Percentiles rank a stretch among this genome's conserved stretches.
Evolutionary conservation across 1,140 invertebrate genomes (phyloP).

Genomic region (Steinernema feltiae): DNA sequence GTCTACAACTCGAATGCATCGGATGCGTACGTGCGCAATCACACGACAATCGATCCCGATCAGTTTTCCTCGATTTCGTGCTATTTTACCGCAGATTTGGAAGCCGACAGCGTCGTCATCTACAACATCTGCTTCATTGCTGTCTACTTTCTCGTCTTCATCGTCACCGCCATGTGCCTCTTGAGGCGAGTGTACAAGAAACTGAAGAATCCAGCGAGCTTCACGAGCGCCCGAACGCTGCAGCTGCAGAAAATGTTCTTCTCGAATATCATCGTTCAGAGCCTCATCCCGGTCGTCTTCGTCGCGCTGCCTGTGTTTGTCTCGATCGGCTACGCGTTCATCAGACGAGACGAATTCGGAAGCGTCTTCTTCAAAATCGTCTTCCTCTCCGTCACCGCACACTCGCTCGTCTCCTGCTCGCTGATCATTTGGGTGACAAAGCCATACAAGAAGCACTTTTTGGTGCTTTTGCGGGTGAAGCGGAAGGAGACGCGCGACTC

Average conservation of each 20-base stretch:
- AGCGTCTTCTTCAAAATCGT: not conserved
- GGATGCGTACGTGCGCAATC: not conserved
- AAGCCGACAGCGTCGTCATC: not conserved
- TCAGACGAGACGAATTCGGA: not conserved
- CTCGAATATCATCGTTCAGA: not conserved
- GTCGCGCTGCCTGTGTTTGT: not conserved
- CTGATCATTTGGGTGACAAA: not conserved
- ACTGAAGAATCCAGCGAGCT: not conserved
- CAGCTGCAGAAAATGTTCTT: not conserved
- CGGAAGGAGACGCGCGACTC: no score
- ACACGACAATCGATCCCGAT: not conserved
- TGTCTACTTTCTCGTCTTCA: not conserved
- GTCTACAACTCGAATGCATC: not conserved
- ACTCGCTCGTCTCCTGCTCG: not conserved
- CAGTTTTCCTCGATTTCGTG: not conserved
- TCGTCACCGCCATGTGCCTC: not conserved
- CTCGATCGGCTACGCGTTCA: not conserved
- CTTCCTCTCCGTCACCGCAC: not conserved
- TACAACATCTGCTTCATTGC: not conserved
- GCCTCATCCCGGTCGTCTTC: not conserved
- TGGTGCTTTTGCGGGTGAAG: not conserved
- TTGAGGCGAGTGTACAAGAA: not conserved
- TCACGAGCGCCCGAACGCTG: not conserved
- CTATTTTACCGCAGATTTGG: not conserved
- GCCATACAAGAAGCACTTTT: not conserved